Base-by-base conservation (phyloP, 2,113 vertebrate genomes). In the Tupaia tana region DNA sequence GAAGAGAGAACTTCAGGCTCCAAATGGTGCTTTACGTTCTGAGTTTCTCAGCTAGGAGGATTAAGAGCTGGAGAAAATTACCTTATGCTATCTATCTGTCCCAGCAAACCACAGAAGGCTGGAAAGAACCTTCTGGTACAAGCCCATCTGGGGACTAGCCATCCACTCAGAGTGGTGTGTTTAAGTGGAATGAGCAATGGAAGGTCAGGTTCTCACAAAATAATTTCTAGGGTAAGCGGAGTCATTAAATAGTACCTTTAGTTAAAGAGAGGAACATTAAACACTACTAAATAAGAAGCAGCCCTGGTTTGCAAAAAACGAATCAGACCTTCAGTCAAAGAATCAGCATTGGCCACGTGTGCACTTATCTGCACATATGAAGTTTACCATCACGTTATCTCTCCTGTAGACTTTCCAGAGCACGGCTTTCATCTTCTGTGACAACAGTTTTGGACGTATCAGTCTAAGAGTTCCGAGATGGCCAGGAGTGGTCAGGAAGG, bases 391-490 rank as follows among this genome's bases (percentile, higher is more conserved):
- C 83, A 74, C 8, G 67, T 34, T 20, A 3, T 7, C 24, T 67
- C 10, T 59, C 61, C 75, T 9, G n/a, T 70, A 67, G 19, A 61
- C 29, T 82, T 96, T 54, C 84, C 56, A 94, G 22, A 93, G 77
- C 27, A 54, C 12, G 85, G 71, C 92, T 86, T 92, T 89, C 13
- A 73, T 81, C 52, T 93, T 80, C 90, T 85, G 82, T 87, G 31
- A 11, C 29, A 77, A 82, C 8, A 92, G 67, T 56, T 59, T 92
- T 89, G 59, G 83, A 16, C 12, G 9, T 25, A 70, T 7, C 56
- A 34, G 54, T 66, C 25, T 81, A 34, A 43, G 43, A 79, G 52
- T 63, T 66, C 79, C 84, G 6, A 31, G 71, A 56, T 71, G 69
- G 54, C 29, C 73, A 63, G 81, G 58, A 59, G n/a, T 71, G 29